phyloP scores from a whole-genome alignment of 2,888 invertebrate genomes.

The Cosmorhoe ocellata region DNA sequence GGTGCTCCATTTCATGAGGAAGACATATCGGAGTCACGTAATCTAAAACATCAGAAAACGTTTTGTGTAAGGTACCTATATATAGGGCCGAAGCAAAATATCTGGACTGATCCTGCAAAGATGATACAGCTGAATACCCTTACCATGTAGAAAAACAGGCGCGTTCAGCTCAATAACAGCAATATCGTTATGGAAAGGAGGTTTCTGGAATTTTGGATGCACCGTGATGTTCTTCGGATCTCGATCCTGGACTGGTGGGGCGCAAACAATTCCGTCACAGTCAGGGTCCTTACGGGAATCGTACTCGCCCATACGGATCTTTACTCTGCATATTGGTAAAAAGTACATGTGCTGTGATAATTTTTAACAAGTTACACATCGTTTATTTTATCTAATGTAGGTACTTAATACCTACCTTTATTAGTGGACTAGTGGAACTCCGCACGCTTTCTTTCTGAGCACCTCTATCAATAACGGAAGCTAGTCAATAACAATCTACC shows the following conservation, averaged over 20 bases:
- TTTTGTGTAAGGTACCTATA: no score
- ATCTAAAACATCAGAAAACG: slow-evolving; percentile 50
- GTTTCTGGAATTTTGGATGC: slow-evolving; percentile 78
- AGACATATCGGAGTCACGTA: slow-evolving; percentile 84
- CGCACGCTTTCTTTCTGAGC: no score
- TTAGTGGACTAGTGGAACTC: no score
- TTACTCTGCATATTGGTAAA: slow-evolving; percentile 47
- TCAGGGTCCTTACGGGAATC: slow-evolving; percentile 66
- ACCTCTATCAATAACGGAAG: no score
- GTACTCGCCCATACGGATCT: slow-evolving; percentile 86
- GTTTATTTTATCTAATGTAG: no score
- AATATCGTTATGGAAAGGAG: slow-evolving; percentile 81
- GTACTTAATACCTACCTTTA: no score
- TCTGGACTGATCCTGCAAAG: no score
- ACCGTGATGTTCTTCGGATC: slow-evolving; percentile 59
- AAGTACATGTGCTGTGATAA: no score
- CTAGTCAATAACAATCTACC: no score
- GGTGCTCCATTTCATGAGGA: slow-evolving; percentile 60
- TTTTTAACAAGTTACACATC: no score
- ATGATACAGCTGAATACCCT: no score
- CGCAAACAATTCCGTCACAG: slow-evolving; percentile 66
- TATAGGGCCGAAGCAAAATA: no score
- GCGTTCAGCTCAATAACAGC: slow-evolving; percentile 78
- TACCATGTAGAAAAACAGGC: slow-evolving; percentile 71
- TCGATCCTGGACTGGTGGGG: slow-evolving; percentile 71